Evolutionary conservation across 2,113 vertebrate species (phyloP).

Genomic region (Mirounga angustirostris): DNA sequence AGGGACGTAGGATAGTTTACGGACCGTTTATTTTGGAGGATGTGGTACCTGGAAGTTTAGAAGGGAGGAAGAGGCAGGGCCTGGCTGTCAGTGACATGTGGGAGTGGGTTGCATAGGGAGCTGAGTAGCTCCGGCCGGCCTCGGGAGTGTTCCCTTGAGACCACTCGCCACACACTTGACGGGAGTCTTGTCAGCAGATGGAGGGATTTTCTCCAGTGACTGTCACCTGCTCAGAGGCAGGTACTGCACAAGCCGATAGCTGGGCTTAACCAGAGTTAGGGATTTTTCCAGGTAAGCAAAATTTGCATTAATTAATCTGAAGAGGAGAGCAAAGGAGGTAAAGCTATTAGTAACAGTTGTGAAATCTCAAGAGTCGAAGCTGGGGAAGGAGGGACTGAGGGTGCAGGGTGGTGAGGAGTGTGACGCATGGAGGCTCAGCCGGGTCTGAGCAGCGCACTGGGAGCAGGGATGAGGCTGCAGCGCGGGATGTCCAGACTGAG

Average conservation of each 20-base stretch:
- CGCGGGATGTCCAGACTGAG: accelerated
- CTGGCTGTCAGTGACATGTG: too few relatives aligned
- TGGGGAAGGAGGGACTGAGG: not conserved
- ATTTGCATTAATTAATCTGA: not conserved
- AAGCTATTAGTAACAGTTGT: not conserved
- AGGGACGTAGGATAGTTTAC: not conserved
- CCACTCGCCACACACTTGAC: not conserved
- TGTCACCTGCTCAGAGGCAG: not conserved
- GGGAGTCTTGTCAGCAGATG: not conserved
- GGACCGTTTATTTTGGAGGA: not conserved
- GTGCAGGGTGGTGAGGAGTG: not conserved
- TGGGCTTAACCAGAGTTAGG: not conserved
- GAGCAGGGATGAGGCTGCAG: not conserved
- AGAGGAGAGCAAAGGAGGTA: too few relatives aligned
- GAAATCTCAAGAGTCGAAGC: not conserved
- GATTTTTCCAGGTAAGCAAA: not conserved
- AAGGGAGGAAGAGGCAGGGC: not conserved
- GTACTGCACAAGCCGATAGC: not conserved
- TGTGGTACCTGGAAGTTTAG: not conserved
- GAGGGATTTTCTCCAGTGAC: not conserved
- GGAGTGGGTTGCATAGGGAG: accelerated
- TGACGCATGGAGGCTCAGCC: accelerated
- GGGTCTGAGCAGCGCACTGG: not conserved
- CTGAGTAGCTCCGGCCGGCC: accelerated
- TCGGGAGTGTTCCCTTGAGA: not conserved